Base-by-base conservation (phyloP, 1,140 invertebrate genomes). In the Pseudomyrmex dendroicus region DNA sequence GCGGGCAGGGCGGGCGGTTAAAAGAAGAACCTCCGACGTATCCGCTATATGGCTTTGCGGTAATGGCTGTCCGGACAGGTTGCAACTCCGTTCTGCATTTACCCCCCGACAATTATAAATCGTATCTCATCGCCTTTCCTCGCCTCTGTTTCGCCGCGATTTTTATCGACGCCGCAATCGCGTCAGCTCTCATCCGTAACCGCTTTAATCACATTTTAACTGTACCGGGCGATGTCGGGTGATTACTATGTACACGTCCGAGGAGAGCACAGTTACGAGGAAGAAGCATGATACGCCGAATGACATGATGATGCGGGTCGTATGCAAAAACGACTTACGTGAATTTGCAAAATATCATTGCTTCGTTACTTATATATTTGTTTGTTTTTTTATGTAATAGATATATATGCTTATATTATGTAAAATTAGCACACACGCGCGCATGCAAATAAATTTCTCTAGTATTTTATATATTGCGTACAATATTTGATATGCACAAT, bases 201-300 rank as follows among this genome's bases (percentile, higher is more conserved):
- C 76, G 54, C 66, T 80, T 80, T 80, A 80, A 80, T 80, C 76
- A 80, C 44, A 72, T 80, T 80, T 80, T 80, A 80, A 80, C 66
- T 72, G 66, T 80, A 68, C 66, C 44, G 52, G 48, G 10, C 54
- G 5, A 35, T 35, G 76, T 61, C 54, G 66, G 35, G 20, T 80
- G 76, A 80, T 80, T 80, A 61, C 76, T 20, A 61, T 50, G 76
- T 70, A 78, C 76, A 61, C 44, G 66, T 70, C 20, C 35, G 46
- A 50, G 44, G 54, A 59, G 66, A 59, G 54, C 76, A 50, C 57
- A 59, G 66, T 80, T 80, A 80, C 54, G 22, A 44, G 59, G 5
- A 54, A 13, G 35, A 22, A 77, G 17, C 35, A 46, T 63, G 44
- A 72, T 59, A 72, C 72, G 35, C 20, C 67, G 22, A 80, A 72